Percentiles rank a stretch among this genome's conserved stretches.
Evolutionary conservation across 2,113 vertebrate species (phyloP).

Genomic region (Formicarius rufipectus): DNA sequence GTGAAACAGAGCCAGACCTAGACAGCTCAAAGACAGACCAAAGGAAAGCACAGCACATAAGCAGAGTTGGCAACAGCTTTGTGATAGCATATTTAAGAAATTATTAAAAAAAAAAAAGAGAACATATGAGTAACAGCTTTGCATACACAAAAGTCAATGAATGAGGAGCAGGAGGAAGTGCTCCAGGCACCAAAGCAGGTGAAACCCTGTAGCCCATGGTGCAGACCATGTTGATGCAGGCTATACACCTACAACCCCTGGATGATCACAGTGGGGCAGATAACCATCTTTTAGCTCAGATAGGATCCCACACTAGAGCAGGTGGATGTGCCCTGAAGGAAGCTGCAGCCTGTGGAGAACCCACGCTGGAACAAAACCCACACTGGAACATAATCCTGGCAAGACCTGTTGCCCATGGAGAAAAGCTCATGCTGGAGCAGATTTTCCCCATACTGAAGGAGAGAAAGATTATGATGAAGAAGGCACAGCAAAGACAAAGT

Average conservation of each 20-base stretch:
- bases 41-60: not conserved
- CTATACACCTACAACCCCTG: not conserved
- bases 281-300: not conserved
- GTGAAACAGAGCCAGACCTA: not conserved
- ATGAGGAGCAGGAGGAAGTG: not conserved
- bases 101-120: not conserved
- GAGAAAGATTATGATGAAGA: not conserved
- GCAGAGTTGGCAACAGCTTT: not conserved
- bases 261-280: not conserved
- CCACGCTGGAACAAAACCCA: not conserved
- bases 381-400: not conserved
- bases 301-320: not conserved
- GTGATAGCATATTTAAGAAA: not conserved
- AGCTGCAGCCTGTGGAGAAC: not conserved
- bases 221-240: not conserved
- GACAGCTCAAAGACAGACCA: not conserved
- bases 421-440: fast-evolving
- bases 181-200: not conserved
- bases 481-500: not conserved
- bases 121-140: not conserved
- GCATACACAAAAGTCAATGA: not conserved
- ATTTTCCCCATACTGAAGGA: not conserved
- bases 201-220: fast-evolving
- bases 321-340: not conserved
- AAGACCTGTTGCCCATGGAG: no score